Conservation (phyloP, 1,140 invertebrate genomes). For the Arctopsyche grandis region DNA sequence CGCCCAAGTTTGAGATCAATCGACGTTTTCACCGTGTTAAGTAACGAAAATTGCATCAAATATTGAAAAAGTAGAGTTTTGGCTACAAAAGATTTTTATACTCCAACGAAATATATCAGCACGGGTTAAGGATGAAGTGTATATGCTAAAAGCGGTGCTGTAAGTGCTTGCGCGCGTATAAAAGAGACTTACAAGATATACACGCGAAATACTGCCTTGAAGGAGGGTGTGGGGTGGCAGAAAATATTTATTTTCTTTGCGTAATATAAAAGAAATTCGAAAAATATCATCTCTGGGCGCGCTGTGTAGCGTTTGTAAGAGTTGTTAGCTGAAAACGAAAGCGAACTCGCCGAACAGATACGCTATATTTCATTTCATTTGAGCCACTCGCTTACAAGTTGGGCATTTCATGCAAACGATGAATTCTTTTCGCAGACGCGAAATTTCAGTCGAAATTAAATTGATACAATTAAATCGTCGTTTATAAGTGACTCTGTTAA, state of each 20-base stretch:
- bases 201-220: slow-evolving; percentile 22
- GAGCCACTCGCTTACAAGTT: neutral
- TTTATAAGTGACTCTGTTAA: neutral
- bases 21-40: too few relatives aligned
- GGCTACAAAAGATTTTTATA: too few relatives aligned
- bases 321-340: slow-evolving; percentile 3
- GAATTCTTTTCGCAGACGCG: too few relatives aligned
- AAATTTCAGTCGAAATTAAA: too few relatives aligned
- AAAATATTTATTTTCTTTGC: slow-evolving; percentile 12
- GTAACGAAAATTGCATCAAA: too few relatives aligned
- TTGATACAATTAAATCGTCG: too few relatives aligned
- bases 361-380: neutral
- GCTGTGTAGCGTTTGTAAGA: neutral
- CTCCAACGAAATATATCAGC: neutral
- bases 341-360: slow-evolving; percentile 11
- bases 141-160: slow-evolving; percentile 18
- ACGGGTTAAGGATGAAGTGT: neutral
- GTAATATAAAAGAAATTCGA: slow-evolving; percentile 19
- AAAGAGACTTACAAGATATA: slow-evolving; percentile 3
- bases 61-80: too few relatives aligned
- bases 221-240: neutral
- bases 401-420: too few relatives aligned
- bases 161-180: slow-evolving; percentile 13
- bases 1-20: too few relatives aligned
- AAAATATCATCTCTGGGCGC: slow-evolving; percentile 14